Base-by-base conservation (phyloP, 1,140 invertebrate species). In the Coelopa frigida region DNA sequence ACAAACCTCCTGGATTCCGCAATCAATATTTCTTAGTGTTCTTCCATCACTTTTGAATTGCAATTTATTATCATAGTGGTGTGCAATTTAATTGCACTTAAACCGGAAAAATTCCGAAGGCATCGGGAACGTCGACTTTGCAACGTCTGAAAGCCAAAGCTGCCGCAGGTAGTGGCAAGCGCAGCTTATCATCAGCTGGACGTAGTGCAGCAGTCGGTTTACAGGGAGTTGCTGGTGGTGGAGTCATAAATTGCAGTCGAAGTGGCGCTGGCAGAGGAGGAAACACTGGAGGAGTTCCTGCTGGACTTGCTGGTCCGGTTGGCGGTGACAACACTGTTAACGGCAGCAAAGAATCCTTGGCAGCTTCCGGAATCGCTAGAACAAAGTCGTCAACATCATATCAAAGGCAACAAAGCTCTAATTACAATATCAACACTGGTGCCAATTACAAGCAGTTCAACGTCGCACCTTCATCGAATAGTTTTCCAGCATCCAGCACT, bases 61-160 rank as follows among this genome's bases (percentile, higher is more conserved):
- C n/a, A n/a, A n/a, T n/a, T n/a, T n/a, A n/a, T n/a, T n/a, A n/a
- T n/a, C n/a, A n/a, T n/a, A n/a, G n/a, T n/a, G n/a, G 27, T 14
- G 27, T 29, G 27, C 27, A 29, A 29, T 29, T 29, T 8, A 29
- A 49, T 37, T 37, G 35, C 35, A 42, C 42, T 21, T 31, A 38
- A 36, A 49, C 36, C 35, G 41, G 44, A 57, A 59, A 63, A 59
- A 65, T 65, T 65, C 61, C 61, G 27, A 65, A 65, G 48, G 55
- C 61, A 56, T 51, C 53, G 56, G 57, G 55, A 53, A 59, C 59
- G 21, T 32, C 48, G 37, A 65, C 61, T 52, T 57, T 65, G 53
- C 61, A 65, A 51, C 62, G 62, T 57, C 61, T 65, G 40, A 65
- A 65, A 53, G 61, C 61, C 56, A 65, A 65, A 54, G 61, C 60